Percentiles rank a stretch among this genome's conserved stretches.
phyloP scores from a whole-genome alignment of 2,888 invertebrate genomes.

The Nomada lathburiana region DNA sequence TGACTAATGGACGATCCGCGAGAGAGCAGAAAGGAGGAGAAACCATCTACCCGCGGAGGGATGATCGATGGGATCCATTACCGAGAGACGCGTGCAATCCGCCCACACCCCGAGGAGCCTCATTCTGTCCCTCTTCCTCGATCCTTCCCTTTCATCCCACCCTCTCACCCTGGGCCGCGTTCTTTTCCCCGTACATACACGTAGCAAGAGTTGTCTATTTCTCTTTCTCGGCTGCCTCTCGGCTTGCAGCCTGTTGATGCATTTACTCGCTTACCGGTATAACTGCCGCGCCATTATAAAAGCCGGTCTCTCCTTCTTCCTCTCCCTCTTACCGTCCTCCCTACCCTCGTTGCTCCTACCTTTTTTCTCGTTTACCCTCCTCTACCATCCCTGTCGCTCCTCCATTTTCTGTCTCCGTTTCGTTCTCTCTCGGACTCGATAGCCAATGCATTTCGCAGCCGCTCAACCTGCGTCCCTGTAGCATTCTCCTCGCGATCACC shows the following conservation, averaged over 20 bases:
- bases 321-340: conserved; percentile 9
- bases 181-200: conserved; percentile 41
- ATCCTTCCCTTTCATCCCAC: conserved; percentile 15
- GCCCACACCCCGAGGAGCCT: conserved; percentile 77
- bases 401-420: conserved; percentile 6
- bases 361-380: conserved; percentile 32
- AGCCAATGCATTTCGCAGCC: conserved; percentile 65
- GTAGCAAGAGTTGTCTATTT: conserved; percentile 58
- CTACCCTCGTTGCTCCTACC: conserved; percentile 20
- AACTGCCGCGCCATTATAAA: conserved; percentile 71
- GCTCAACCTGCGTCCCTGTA: conserved; percentile 64
- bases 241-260: conserved; percentile 61
- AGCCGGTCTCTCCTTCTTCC: conserved; percentile 55
- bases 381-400: conserved; percentile 19
- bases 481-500: conserved; percentile 65
- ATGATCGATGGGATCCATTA: conserved; percentile 80
- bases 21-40: conserved; percentile 62
- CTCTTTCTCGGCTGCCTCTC: conserved; percentile 56
- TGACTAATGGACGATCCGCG: conserved; percentile 68
- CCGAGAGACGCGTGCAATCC: conserved; percentile 78
- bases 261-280: conserved; percentile 70
- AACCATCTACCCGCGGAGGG: conserved; percentile 69
- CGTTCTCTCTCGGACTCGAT: conserved; percentile 43
- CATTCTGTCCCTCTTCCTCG: conserved; percentile 53
- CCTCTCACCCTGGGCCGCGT: conserved; percentile 8